A percentile compares a stretch with the other conserved stretches of the same genome.
Conservation (phyloP, 2,888 invertebrate species). For the Sesia bembeciformis region DNA sequence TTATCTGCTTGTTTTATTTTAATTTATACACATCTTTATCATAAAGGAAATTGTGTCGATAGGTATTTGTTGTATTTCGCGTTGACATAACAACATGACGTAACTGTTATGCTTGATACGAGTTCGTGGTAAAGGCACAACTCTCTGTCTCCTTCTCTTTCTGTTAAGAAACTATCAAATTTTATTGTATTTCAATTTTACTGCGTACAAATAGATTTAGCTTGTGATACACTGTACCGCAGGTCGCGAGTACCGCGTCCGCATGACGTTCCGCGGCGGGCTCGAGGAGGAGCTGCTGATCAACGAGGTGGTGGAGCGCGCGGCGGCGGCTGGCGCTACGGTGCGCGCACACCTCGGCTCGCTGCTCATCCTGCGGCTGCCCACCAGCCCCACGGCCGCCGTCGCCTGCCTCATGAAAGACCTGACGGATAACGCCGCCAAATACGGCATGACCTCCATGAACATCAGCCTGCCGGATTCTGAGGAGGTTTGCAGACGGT, state of each 20-base stretch:
- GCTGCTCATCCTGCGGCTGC: slow-evolving; percentile 41
- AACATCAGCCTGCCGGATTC: slow-evolving; percentile 49
- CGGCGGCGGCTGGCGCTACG: slow-evolving; percentile 27
- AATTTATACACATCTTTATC: too few relatives aligned
- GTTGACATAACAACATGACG: too few relatives aligned
- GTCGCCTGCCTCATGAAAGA: slow-evolving; percentile 37
- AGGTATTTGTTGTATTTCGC: too few relatives aligned
- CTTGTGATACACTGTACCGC: neutral
- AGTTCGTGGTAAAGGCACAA: too few relatives aligned
- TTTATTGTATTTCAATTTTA: too few relatives aligned
- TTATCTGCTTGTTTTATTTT: too few relatives aligned
- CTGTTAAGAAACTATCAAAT: too few relatives aligned
- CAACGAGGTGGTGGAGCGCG: slow-evolving; percentile 20
- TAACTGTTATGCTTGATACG: too few relatives aligned
- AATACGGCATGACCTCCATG: slow-evolving; percentile 39
- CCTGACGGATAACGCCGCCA: slow-evolving; percentile 21
- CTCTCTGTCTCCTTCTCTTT: too few relatives aligned
- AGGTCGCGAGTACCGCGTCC: slow-evolving; percentile 33
- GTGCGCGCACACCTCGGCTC: slow-evolving; percentile 48
- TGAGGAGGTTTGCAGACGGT: slow-evolving; percentile 54
- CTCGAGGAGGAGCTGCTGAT: slow-evolving; percentile 18
- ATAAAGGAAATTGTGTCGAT: too few relatives aligned
- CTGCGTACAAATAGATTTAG: slow-evolving; percentile 9
- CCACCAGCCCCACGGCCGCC: slow-evolving; percentile 33
- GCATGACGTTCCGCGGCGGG: slow-evolving; percentile 33